Base-by-base conservation (phyloP, 1,140 invertebrate genomes). In the Zaprionus vittiger region DNA sequence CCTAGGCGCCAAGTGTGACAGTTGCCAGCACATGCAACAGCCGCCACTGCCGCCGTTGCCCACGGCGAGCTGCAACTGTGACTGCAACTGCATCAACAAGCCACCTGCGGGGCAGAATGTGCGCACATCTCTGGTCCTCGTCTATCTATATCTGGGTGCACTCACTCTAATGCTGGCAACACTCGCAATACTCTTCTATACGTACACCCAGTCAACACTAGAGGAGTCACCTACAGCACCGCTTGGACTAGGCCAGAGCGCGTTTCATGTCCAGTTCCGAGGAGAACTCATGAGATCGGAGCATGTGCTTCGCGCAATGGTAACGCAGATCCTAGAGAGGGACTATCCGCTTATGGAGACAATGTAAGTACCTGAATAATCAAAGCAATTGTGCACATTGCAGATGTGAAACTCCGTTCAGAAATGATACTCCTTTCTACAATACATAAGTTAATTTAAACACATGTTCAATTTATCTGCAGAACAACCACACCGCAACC, bases 131-230 rank as follows among this genome's bases (percentile, higher is more conserved):
- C 44, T 92, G 31, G 60, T 60, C 6, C 76, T 90, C 7, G 78
- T 92, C 37, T 92, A 92, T 60, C 77, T 91, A 15, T 92, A 91
- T 64, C 47, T 92, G 57, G 91, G 83, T 1, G 84, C 86, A 15
- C 76, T 91, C 11, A 82, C 86, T 4, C 72, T 92, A 0, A 79
- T 91, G 62, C 31, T 92, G 72, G 91, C 91, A 55, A 89, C 81
- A 17, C 73, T 92, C 3, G 62, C 86, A 6, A 83, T 92, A 15
- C 73, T 91, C 11, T 91, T 91, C 64, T 92, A 92, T 24, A 87
- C 91, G 24, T 77, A 89, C 41, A 79, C 62, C 9, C 89, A 77
- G 34, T 59, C 65, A 54, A 28, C 28, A 9, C 28, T 4, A 37
- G 64, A 78, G 12, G 44, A 59, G 14, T n/a, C 62, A 7, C 5